Evolutionary conservation across 2,797 vertebrate species (phyloP), one percentile per base, ranked within the genome.

Genomic region (Danio jaintianensis): DNA sequence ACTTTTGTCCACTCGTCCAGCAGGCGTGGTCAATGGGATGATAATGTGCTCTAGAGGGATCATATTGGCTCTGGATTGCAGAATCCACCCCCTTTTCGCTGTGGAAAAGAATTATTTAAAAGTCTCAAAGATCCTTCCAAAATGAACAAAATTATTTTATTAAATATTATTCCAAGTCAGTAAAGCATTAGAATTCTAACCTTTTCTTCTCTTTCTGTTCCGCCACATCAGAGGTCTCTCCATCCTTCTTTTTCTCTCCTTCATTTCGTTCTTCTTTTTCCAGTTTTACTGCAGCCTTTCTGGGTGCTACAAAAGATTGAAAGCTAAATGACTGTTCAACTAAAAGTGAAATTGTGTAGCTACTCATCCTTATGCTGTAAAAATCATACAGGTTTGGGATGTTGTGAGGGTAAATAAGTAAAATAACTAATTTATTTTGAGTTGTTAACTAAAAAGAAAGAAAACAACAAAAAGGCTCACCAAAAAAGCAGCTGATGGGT

Each of bases 11-110:
- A 0, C 52, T 88, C 10, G 58, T 89, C 96, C 96, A 97, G 88
- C 96, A 97, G 81, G 96, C 96, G 0, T 98, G 90, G 1, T 95
- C 90, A 2, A 96, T 45, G 0, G 96, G 96, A 75, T 97, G 95
- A 75, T 98, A 98, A 81, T 83, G 86, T 4, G 86, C 86, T 81
- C 93, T 92, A 36, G 94, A 90, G 0, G 96, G 96, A 80, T 96
- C 85, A 53, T 95, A 98, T 72, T 92, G 89, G 0, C 87, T 88
- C 10, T 85, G 62, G 43, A 89, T 92, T 0, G 92, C 87, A 73
- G 83, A 47, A 10, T 42, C 82, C 0, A 56, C 45, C 15, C 10
- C 63, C 1, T 80, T 89, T 70, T 90, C 89, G 4, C 93, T 94
- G 86, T 66, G 15, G 18, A 64, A 6, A 74, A 5, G 36, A 77